Percentiles rank a stretch among this genome's conserved stretches.
Evolutionary conservation across 2,113 vertebrate species (phyloP).

Genomic region (Bufo bufo): DNA sequence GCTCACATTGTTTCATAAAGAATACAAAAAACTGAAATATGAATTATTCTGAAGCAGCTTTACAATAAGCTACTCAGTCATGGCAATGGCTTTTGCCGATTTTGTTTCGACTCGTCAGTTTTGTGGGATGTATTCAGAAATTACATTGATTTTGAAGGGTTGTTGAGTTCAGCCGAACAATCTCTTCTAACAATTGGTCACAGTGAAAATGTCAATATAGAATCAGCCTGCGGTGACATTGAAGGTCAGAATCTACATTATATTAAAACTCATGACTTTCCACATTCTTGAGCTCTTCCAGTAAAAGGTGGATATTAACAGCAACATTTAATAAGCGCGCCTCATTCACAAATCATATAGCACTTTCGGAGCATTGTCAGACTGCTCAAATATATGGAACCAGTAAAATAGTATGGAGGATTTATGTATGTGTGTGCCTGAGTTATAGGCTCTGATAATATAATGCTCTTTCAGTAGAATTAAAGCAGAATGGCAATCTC

Average conservation of each 20-base stretch:
- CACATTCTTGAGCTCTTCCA: background rate
- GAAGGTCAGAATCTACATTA: constrained; percentile 37
- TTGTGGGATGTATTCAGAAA: constrained; percentile 28
- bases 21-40: background rate
- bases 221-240: constrained; percentile 17
- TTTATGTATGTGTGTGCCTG: constrained; percentile 12
- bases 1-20: background rate
- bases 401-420: constrained; percentile 2
- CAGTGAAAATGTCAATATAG: constrained; percentile 28
- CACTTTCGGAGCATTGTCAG: background rate
- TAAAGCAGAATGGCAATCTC: constrained; percentile 1
- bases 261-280: constrained; percentile 32
- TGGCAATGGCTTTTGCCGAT: background rate
- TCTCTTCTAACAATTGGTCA: constrained; percentile 30
- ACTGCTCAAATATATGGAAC: background rate
- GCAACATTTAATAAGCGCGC: background rate
- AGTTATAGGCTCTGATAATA: background rate
- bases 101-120: background rate
- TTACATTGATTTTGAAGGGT: constrained; percentile 15
- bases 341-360: constrained; percentile 8
- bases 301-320: background rate
- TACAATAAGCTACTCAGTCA: background rate
- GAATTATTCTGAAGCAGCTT: background rate
- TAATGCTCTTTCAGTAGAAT: constrained; percentile 18
- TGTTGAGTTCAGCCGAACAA: constrained; percentile 29